Percentiles rank a stretch among this genome's conserved stretches.
Conservation (phyloP, 23 tunicate genomes). For the Ciona savignyi region DNA sequence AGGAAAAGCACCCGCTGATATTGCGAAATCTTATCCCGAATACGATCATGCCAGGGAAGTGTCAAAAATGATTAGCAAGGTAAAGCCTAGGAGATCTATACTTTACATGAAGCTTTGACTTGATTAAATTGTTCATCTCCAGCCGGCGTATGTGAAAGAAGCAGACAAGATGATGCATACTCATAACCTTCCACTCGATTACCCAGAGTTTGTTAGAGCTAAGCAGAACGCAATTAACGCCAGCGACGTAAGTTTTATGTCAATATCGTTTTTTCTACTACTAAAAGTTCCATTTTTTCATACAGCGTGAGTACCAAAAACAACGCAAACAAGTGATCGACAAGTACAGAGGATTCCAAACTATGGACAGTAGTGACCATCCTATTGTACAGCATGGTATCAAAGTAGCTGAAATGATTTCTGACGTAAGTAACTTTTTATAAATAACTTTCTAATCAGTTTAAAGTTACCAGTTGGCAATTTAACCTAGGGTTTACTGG, state of each 20-base stretch:
- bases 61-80: conserved; percentile 65
- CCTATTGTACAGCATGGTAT: conserved; percentile 93
- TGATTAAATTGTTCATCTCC: conserved; percentile 1
- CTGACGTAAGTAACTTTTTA: conserved; percentile 49
- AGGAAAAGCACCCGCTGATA: conserved; percentile 79
- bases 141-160: conserved; percentile 62
- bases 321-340: conserved; percentile 63
- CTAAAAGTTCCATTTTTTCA: too few species aligned
- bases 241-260: conserved; percentile 63
- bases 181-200: conserved; percentile 82
- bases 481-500: too few species aligned
- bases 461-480: too few species aligned
- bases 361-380: conserved; percentile 81
- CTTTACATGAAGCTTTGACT: neutral
- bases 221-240: conserved; percentile 62
- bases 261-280: too few species aligned
- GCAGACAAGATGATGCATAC: conserved; percentile 87
- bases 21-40: conserved; percentile 78
- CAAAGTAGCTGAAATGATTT: conserved; percentile 78
- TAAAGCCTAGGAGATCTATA: conserved; percentile 2
- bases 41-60: conserved; percentile 46
- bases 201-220: conserved; percentile 88
- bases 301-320: conserved; percentile 76
- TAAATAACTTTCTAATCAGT: too few species aligned
- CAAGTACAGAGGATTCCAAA: conserved; percentile 83